A percentile compares a stretch with the other conserved stretches of the same genome.
Conservation (phyloP, 2,113 vertebrate genomes). For the Leuciscus idus region DNA sequence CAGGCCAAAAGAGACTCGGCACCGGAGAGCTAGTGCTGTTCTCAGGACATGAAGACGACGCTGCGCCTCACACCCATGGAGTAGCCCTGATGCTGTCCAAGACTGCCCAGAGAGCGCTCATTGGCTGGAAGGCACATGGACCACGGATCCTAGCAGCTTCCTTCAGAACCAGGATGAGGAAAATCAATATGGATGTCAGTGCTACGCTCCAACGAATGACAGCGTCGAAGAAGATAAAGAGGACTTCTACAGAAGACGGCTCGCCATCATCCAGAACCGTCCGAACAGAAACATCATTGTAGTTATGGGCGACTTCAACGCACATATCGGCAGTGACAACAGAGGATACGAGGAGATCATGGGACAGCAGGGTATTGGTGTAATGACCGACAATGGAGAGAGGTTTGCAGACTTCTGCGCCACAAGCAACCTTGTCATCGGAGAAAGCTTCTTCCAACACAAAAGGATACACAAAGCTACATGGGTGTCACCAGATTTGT, state of each 20-base stretch:
- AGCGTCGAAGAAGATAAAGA: background rate
- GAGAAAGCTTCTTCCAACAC: too few relatives aligned
- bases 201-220: background rate
- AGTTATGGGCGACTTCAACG: too few relatives aligned
- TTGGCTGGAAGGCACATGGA: background rate
- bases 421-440: too few relatives aligned
- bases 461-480: too few relatives aligned
- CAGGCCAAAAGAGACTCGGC: background rate
- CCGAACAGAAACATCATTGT: too few relatives aligned
- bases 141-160: background rate
- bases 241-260: background rate
- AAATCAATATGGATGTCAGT: background rate
- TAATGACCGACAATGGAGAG: too few relatives aligned
- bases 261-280: background rate
- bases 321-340: too few relatives aligned
- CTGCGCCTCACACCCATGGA: background rate
- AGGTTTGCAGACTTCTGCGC: too few relatives aligned
- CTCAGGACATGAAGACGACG: background rate
- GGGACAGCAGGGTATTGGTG: too few relatives aligned
- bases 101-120: background rate
- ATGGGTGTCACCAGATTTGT: too few relatives aligned
- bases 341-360: too few relatives aligned
- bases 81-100: background rate
- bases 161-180: background rate
- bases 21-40: background rate